These are phyloP conservation scores for Eilema griseolum DNA, from an alignment of 2,888 invertebrate species.

Conservation along the genomic window DNA sequence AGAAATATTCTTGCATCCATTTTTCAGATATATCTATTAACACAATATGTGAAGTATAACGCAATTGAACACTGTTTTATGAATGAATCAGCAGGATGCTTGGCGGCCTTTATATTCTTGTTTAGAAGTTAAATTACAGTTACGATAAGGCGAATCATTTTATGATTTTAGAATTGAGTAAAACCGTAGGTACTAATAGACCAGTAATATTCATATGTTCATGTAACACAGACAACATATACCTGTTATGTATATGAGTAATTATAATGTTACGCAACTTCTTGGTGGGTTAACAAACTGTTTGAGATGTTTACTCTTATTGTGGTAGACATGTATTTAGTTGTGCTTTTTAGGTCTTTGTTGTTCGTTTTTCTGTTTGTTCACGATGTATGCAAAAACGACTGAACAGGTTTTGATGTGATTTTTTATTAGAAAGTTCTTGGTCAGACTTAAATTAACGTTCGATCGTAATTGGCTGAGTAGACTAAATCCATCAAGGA, in stretches of 20 bases:
- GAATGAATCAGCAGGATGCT: not conserved
- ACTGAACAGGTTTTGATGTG: no score
- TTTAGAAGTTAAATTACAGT: not conserved
- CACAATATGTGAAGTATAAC: not conserved
- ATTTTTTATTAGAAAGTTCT: no score
- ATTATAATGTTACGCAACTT: not conserved
- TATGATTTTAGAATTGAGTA: not conserved
- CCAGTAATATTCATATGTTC: not conserved
- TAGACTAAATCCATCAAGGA: no score
- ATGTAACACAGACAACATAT: not conserved
- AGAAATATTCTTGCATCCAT: constrained; percentile 2
- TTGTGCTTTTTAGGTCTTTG: no score
- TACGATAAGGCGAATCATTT: not conserved
- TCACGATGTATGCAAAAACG: no score
- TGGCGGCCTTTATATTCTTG: constrained; percentile 5
- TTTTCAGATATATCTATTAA: not conserved
- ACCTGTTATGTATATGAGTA: no score
- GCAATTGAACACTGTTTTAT: not conserved
- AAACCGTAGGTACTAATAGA: not conserved
- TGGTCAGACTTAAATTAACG: no score
- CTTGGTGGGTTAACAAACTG: not conserved
- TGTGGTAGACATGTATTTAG: no score
- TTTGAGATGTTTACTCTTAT: no score
- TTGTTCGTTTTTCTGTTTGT: no score
- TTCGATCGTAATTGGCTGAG: no score